Conservation (phyloP, 2,888 invertebrate species). For the Noctua pronuba region DNA sequence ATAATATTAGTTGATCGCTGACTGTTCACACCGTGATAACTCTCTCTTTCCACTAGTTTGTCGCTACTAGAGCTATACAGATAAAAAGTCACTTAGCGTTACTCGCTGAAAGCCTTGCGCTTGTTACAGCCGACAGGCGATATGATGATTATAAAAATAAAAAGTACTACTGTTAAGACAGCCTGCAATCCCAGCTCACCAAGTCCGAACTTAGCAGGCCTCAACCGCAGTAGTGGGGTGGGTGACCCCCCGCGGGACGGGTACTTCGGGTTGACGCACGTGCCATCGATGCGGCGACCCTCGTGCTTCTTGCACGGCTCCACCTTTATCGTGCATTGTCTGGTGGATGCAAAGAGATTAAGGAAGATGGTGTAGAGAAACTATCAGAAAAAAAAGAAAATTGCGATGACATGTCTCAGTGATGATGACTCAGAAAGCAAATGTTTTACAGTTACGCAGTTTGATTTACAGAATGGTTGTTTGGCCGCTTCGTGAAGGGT, state of each 20-base stretch:
- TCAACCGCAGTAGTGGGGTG: slow-evolving; percentile 69
- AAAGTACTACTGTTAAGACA: neutral
- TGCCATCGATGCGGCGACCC: slow-evolving; percentile 48
- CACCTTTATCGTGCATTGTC: slow-evolving; percentile 46
- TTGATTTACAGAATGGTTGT: no score
- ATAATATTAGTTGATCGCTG: neutral
- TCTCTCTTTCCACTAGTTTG: neutral
- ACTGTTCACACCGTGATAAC: neutral
- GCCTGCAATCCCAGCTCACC: slow-evolving; percentile 47
- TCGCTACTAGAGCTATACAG: neutral
- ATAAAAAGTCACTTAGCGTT: neutral
- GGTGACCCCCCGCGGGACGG: slow-evolving; percentile 70
- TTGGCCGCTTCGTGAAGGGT: no score
- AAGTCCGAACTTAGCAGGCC: slow-evolving; percentile 69
- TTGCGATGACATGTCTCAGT: neutral
- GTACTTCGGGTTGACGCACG: slow-evolving; percentile 69
- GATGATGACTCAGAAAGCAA: neutral
- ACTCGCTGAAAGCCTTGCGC: neutral
- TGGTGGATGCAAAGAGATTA: neutral
- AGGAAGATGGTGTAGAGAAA: neutral
- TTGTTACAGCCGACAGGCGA: neutral
- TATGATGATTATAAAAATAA: neutral
- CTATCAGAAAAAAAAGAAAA: neutral
- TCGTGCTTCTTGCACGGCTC: slow-evolving; percentile 42
- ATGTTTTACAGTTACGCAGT: no score